phyloP scores from a whole-genome alignment of 1,140 invertebrate species.

The Lineus longissimus region DNA sequence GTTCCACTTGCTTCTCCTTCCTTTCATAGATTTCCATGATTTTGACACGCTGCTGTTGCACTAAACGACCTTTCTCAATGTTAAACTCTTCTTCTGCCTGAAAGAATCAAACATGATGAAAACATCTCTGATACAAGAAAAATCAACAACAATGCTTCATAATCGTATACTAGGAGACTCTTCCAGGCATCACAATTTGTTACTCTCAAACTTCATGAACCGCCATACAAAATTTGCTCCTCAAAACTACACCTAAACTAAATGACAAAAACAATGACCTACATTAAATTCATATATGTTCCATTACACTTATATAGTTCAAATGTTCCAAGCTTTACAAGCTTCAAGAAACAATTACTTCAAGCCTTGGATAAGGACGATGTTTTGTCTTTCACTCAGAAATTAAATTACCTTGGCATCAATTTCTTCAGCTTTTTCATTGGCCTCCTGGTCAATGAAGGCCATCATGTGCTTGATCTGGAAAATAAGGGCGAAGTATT shows the following conservation, averaged over 20 bases:
- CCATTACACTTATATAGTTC: no score
- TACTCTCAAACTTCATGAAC: no score
- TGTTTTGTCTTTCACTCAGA: no score
- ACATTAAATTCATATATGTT: no score
- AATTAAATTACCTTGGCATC: slow-evolving; percentile 89
- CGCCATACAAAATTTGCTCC: slow-evolving; percentile 8
- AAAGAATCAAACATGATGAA: slow-evolving; percentile 8
- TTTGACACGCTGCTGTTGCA: slow-evolving; percentile 96
- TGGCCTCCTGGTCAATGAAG: slow-evolving; percentile 99
- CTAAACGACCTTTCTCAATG: slow-evolving; percentile 96
- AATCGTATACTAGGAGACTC: no score
- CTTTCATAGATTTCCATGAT: slow-evolving; percentile 99
- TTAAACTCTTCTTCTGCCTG: slow-evolving; percentile 98
- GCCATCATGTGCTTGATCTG: slow-evolving; percentile 99
- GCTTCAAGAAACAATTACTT: no score
- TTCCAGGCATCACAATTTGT: no score
- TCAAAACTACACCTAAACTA: neutral
- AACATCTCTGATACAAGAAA: no score
- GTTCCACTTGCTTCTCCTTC: slow-evolving; percentile 98
- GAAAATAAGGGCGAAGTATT: slow-evolving; percentile 7
- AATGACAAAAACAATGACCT: neutral
- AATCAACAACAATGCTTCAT: no score
- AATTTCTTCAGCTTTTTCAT: slow-evolving; percentile 99
- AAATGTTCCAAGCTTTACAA: no score
- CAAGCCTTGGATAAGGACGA: no score